Percentiles rank a stretch among this genome's conserved stretches.
These are phyloP conservation scores for Acronicta psi DNA, from an alignment of 2,888 invertebrate species.

Conservation along the genomic window DNA sequence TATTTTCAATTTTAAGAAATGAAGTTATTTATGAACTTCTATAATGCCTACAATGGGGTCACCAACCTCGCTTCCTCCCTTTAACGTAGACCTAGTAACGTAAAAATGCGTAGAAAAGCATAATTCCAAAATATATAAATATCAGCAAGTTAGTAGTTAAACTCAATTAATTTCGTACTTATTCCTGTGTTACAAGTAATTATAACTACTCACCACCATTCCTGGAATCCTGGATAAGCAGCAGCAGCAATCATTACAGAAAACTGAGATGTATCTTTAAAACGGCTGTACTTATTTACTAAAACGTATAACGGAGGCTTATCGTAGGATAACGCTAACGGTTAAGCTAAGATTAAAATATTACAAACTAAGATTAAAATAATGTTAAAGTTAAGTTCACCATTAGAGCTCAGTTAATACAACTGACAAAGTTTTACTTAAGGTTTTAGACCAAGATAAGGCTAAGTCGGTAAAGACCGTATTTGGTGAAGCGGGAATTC, in stretches of 20 bases:
- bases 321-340: background rate
- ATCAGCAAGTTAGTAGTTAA: no score
- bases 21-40: no score
- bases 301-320: background rate
- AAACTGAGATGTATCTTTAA: background rate
- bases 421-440: background rate
- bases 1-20: no score
- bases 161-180: no score
- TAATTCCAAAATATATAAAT: no score
- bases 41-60: no score
- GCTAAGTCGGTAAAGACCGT: background rate
- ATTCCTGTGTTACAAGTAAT: no score
- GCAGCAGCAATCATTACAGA: background rate
- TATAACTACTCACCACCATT: no score
- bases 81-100: no score
- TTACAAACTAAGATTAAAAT: background rate
- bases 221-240: background rate
- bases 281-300: conserved; percentile 1
- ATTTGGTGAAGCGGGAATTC: background rate
- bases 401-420: background rate
- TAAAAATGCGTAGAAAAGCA: no score
- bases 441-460: background rate
- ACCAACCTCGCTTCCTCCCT: no score
- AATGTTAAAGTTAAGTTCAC: background rate
- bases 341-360: background rate